Evolutionary conservation across 2,888 invertebrate genomes (phyloP), one percentile per base, ranked within the genome.

Genomic region (Malthinus flaveolus): DNA sequence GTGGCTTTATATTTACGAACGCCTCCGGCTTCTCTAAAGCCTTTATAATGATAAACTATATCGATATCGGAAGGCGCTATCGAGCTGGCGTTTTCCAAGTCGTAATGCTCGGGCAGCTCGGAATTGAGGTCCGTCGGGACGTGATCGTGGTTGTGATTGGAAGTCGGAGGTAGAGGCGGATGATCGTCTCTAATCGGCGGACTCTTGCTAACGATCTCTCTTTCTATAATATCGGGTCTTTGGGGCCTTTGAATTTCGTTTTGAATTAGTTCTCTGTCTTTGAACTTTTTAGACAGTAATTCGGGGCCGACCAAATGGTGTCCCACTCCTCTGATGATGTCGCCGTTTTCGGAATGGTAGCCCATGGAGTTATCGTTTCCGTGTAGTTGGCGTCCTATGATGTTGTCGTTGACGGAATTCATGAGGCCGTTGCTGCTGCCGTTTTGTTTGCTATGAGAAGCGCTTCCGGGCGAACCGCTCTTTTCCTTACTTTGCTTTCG

Each of bases 41-140:
- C 94, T 81, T 96, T 95, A 75, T 97, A 97, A 76, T 97, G 97
- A 72, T 95, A 95, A 8, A 95, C 94, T 63, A 97, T 93, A 74
- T 97, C 97, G 65, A 96, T 96, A 75, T 97, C 97, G 1, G 96
- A 96, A 0, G 97, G 97, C 0, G 97, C 97, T 67, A 97, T 97
- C 0, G 95, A 96, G 76, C 95, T 96, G 1, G 97, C 96, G 78
- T 97, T 97, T 80, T 97, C 97, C 61, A 97, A 82, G 76, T 97
- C 97, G 74, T 97, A 97, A 75, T 95, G 95, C 75, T 96, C 95
- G 0, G 95, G 93, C 61, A 88, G 83, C 73, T 92, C 91, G 7
- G 87, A 88, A 71, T 87, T 86, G 68, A 93, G 81, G 71, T 93
- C 92, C 49, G 89, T 87, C 39, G 83, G 84, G 23, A 87, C 87